Conservation (phyloP, 1,140 invertebrate species). For the Acromyrmex charruanus region DNA sequence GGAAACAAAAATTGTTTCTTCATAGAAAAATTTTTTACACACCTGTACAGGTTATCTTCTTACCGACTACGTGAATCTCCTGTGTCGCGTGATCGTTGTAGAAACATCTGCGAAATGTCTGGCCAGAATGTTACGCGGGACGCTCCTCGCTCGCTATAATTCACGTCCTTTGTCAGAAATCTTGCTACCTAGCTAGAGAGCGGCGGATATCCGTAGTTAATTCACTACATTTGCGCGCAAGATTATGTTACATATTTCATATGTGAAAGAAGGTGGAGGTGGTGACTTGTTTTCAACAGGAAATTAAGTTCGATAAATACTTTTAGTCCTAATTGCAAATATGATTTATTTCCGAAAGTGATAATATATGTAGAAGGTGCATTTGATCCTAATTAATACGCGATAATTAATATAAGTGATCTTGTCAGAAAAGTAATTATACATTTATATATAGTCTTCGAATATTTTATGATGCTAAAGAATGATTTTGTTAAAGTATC, state of each 20-base stretch:
- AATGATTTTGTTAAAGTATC: too few species aligned
- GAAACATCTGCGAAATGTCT: constrained; percentile 69
- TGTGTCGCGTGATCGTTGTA: constrained; percentile 49
- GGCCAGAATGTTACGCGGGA: constrained; percentile 59
- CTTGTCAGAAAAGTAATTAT: constrained; percentile 22
- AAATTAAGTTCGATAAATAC: background rate
- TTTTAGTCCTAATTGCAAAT: background rate
- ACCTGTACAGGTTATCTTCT: constrained; percentile 43
- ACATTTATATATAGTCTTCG: background rate
- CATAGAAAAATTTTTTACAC: constrained; percentile 37
- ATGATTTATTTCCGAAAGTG: background rate
- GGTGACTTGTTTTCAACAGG: background rate
- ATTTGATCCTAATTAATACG: background rate
- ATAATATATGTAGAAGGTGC: background rate
- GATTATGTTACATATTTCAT: constrained; percentile 51
- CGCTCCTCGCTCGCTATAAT: constrained; percentile 28
- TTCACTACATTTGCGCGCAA: constrained; percentile 50
- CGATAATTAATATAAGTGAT: background rate
- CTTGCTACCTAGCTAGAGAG: constrained; percentile 18
- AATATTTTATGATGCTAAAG: background rate
- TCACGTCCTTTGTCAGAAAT: constrained; percentile 60
- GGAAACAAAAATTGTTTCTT: background rate
- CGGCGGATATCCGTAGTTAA: constrained; percentile 51
- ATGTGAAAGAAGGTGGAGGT: background rate
- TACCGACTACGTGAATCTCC: constrained; percentile 35